Evolutionary conservation across 1,140 invertebrate species (phyloP), one percentile per base, ranked within the genome.

Genomic region (Drosophila sproati): DNA sequence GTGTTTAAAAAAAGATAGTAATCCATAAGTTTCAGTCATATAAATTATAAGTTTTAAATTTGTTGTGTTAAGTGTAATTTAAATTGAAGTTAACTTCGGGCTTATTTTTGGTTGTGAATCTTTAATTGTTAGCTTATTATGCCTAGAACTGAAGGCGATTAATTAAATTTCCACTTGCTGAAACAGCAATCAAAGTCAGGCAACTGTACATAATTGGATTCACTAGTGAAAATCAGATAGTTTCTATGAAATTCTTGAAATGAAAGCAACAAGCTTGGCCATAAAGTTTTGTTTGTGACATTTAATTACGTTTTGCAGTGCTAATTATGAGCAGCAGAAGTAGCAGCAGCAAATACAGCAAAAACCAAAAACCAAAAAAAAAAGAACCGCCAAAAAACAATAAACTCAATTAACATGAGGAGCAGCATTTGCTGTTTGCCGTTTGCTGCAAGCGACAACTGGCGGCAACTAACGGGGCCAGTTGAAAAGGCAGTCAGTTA

Each of bases 341-440:
- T 41, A 37, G 35, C 6, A 2, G 5, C 35, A 37, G 7, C 35
- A 5, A 35, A 10, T 20, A 20, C 20, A 20, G 20, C 20, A n/a
- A 56, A 56, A 8, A 35, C 6, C 12, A 12, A 12, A 59, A 31
- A 32, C 29, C 35, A 35, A 47, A 60, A 41, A 35, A 31, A 6
- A 12, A 7, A 63, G 34, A 34, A 6, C n/a, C 35, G 5, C 34
- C 2, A 52, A 41, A 20, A 66, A 66, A 75, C 69, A 55, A 86
- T 88, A 88, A 85, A 76, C 78, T 85, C 80, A 85, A 89, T 88
- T 88, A 76, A 90, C 80, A 73, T 70, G 66, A 20, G 45, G 34
- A 35, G 31, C 61, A 35, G 66, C 66, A 55, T 57, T 66, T 67
- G 59, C 48, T 47, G 51, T 34, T 68, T 85, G 86, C 78, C 86